Evolutionary conservation across 1,140 invertebrate genomes (phyloP).

Genomic region (Alviniconcha marisindica): DNA sequence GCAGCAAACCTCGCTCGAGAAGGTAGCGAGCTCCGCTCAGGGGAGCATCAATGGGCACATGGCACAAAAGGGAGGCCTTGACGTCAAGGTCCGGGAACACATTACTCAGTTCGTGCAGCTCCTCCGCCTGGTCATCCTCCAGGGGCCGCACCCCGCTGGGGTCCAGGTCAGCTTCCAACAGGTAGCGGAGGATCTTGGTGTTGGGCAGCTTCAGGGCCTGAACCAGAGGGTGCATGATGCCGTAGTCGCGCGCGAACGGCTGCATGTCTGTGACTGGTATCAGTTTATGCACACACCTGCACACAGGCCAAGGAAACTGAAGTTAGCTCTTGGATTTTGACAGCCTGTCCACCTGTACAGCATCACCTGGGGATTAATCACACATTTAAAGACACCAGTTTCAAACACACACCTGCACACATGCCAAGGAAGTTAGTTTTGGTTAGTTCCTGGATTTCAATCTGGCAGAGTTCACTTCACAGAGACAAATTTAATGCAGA

Average conservation of each 20-base stretch:
- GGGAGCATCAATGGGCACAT: slow-evolving; percentile 48
- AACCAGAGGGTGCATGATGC: slow-evolving; percentile 59
- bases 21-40: slow-evolving; percentile 50
- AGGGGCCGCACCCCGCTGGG: slow-evolving; percentile 40
- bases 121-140: slow-evolving; percentile 40
- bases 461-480: no score
- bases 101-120: slow-evolving; percentile 36
- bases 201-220: slow-evolving; percentile 48
- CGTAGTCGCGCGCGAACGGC: slow-evolving; percentile 48
- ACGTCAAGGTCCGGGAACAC: slow-evolving; percentile 40
- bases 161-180: slow-evolving; percentile 51
- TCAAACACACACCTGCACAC: no score
- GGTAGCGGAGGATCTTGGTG: slow-evolving; percentile 51
- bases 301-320: slow-evolving; percentile 23
- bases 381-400: no score
- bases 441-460: no score
- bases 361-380: background rate
- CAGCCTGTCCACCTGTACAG: no score
- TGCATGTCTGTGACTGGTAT: slow-evolving; percentile 59
- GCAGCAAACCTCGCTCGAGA: slow-evolving; percentile 48
- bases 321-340: background rate
- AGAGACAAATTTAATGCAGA: no score
- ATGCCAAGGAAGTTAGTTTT: no score
- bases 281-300: slow-evolving; percentile 61
- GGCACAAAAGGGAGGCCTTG: slow-evolving; percentile 55